phyloP scores from a whole-genome alignment of 2,888 invertebrate genomes.

The Parasteatoda lunata region DNA sequence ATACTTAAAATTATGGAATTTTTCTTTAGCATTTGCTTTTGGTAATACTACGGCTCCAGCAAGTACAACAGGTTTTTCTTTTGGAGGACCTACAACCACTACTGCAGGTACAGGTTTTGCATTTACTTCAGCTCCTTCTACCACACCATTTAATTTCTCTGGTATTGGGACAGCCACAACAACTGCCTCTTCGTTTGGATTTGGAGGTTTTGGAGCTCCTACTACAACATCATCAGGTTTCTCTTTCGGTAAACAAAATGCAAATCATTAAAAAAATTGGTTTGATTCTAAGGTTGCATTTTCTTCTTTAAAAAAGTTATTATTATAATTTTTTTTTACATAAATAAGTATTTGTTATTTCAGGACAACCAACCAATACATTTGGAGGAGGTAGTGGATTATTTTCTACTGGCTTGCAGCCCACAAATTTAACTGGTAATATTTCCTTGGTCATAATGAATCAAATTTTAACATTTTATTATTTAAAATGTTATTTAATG shows the following conservation, averaged over 20 bases:
- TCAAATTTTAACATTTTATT: background rate
- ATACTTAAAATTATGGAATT: no score
- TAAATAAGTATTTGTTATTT: background rate
- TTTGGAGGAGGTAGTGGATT: constrained; percentile 44
- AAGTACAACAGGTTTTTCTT: constrained; percentile 62
- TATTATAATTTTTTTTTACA: no score
- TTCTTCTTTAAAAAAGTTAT: no score
- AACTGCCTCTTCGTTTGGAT: constrained; percentile 49
- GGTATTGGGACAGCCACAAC: constrained; percentile 59
- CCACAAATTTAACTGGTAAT: constrained; percentile 34
- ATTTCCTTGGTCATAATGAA: background rate
- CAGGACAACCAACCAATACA: constrained; percentile 34
- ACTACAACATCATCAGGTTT: constrained; percentile 50
- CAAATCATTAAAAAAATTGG: background rate
- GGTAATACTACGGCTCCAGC: constrained; percentile 38
- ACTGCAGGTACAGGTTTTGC: constrained; percentile 58
- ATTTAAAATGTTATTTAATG: no score
- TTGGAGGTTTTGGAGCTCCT: constrained; percentile 50
- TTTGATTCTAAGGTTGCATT: no score
- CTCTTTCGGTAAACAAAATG: constrained; percentile 38
- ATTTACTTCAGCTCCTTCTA: constrained; percentile 49
- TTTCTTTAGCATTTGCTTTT: constrained; percentile 36
- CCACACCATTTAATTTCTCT: constrained; percentile 44
- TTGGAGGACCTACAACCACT: constrained; percentile 61
- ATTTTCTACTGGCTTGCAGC: constrained; percentile 55